Conservation (phyloP, 92 coral and sea anemone genomes). For the Galaxea fascicularis region DNA sequence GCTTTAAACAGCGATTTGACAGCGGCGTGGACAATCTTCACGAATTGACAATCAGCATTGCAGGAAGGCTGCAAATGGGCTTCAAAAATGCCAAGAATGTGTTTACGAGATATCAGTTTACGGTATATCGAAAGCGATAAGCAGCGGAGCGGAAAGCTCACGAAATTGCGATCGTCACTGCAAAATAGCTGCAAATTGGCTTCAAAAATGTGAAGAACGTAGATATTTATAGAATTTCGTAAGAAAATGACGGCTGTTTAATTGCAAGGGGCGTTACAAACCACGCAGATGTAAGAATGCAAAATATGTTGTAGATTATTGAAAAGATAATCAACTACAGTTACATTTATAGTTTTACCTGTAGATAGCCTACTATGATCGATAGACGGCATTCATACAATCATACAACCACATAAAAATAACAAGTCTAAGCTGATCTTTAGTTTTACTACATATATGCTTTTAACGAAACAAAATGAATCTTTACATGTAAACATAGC, state of each 20-base stretch:
- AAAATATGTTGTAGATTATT: too few species aligned
- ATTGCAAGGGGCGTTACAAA: neutral
- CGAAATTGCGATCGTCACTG: neutral
- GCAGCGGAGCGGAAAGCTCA: neutral
- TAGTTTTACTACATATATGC: neutral
- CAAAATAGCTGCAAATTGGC: slow-evolving; percentile 12
- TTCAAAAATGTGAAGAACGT: neutral
- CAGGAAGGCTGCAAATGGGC: too few species aligned
- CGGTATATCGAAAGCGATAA: neutral
- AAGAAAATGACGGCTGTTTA: neutral
- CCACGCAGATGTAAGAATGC: too few species aligned
- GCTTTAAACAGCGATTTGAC: slow-evolving; percentile 18
- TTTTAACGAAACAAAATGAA: neutral
- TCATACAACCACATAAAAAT: neutral
- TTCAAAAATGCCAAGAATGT: too few species aligned
- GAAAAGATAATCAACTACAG: neutral
- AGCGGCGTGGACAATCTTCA: neutral
- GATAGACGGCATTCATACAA: neutral
- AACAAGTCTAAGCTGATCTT: neutral
- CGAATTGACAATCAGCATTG: neutral
- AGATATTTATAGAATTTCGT: neutral
- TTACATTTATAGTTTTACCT: neutral
- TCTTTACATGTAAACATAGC: neutral
- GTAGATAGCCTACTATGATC: neutral
- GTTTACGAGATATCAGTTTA: too few species aligned